Evolutionary conservation across 2,888 invertebrate species (phyloP).

Genomic region (Formica aserva): DNA sequence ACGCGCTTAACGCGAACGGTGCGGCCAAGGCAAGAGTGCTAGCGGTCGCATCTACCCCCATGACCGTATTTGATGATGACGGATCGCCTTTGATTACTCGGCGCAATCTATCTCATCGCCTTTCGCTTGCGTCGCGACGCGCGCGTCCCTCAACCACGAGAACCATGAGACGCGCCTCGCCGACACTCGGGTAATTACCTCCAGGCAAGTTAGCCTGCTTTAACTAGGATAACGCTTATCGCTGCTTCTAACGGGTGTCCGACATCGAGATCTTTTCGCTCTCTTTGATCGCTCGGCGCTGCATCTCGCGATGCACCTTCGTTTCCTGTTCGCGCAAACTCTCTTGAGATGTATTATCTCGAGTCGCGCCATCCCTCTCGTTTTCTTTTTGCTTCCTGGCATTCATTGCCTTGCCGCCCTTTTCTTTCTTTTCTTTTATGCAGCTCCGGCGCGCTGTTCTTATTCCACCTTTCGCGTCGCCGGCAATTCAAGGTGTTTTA

Average conservation of each 20-base stretch:
- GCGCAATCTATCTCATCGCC: conserved; percentile 75
- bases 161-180: conserved; percentile 28
- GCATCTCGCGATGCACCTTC: conserved; percentile 30
- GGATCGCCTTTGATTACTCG: conserved; percentile 78
- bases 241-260: conserved; percentile 20
- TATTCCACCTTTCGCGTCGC: not conserved
- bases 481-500: conserved; percentile 21
- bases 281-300: conserved; percentile 38
- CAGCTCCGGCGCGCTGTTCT: conserved; percentile 3
- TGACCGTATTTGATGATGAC: conserved; percentile 74
- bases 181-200: conserved; percentile 72
- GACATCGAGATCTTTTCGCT: conserved; percentile 1
- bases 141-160: not conserved
- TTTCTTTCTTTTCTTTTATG: not conserved
- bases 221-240: conserved; percentile 67
- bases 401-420: not conserved
- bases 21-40: conserved; percentile 10
- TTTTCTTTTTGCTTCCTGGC: not conserved
- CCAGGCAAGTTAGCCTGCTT: conserved; percentile 58
- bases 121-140: conserved; percentile 45
- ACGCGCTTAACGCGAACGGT: conserved; percentile 32
- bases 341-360: not conserved
- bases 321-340: not conserved
- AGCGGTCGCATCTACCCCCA: conserved; percentile 18
- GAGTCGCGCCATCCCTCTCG: not conserved